Evolutionary conservation across 2,797 vertebrate genomes (phyloP).

Genomic region (Pampus argenteus): DNA sequence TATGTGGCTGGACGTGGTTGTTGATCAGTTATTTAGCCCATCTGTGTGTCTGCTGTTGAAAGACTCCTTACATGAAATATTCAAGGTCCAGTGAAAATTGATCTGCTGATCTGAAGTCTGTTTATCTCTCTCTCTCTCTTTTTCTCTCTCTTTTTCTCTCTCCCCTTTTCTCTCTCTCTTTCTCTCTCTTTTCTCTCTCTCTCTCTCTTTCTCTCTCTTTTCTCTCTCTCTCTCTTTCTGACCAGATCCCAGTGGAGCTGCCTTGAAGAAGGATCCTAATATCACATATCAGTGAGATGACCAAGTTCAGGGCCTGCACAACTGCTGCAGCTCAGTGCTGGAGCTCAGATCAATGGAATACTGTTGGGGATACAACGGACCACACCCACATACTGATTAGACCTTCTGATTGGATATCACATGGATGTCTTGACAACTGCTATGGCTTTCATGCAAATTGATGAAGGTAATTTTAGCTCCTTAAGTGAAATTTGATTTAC

Average conservation of each 20-base stretch:
- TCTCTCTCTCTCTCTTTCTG: constrained; percentile 65
- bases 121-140: constrained; percentile 54
- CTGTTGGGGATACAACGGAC: constrained; percentile 61
- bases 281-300: constrained; percentile 79
- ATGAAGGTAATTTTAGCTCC: constrained; percentile 72
- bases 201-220: too few relatives aligned
- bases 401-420: constrained; percentile 70
- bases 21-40: constrained; percentile 72
- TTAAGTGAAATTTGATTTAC: constrained; percentile 70
- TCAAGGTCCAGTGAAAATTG: constrained; percentile 88
- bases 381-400: constrained; percentile 67
- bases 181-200: constrained; percentile 67
- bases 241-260: constrained; percentile 67
- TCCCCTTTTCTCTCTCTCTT: constrained; percentile 53
- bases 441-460: constrained; percentile 60
- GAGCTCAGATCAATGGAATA: constrained; percentile 70
- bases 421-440: constrained; percentile 63
- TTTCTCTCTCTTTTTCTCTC: constrained; percentile 62
- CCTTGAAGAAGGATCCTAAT: constrained; percentile 70
- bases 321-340: constrained; percentile 51
- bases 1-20: constrained; percentile 58
- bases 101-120: constrained; percentile 89
- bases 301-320: constrained; percentile 74
- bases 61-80: constrained; percentile 85
- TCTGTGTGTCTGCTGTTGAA: constrained; percentile 76